Evolutionary conservation across 2,113 vertebrate species (phyloP), one percentile per base, ranked within the genome.

Genomic region (Gallinago jamesoni): DNA sequence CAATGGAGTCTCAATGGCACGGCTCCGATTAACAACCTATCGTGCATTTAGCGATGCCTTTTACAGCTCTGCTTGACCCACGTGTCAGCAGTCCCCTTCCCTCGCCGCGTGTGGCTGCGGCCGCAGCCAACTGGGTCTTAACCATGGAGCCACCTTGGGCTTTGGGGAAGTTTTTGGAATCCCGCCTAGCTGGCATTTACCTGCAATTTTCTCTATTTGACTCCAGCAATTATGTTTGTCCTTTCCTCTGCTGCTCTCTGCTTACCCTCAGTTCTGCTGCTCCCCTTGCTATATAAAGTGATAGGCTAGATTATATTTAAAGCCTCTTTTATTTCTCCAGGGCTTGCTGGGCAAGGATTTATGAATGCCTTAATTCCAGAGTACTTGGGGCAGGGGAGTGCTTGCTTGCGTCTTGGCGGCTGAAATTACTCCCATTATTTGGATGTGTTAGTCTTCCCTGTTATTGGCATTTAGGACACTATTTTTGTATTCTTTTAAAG

Each of bases 321-420:
- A 96, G 57, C 91, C 57, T 66, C 91, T 90, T 62, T 97, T 92
- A 95, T 96, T 96, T 97, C 96, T 96, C 91, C 70, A 93, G 95
- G 93, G 94, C 60, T 93, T 81, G 72, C 83, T 87, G 88, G 96
- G 78, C 87, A 80, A 41, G 75, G 91, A 95, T 94, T 96, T 96
- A 84, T 55, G 81, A 94, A 80, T 14, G 50, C 82, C 96, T 95
- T 96, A 89, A 89, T 92, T 95, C 83, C 33, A 12, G n/a, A n/a
- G n/a, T 35, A 81, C 89, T 56, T 55, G 87, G 86, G 78, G 75
- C 62, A 62, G 37, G 41, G 57, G 41, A 89, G 84, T 63, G 60
- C 63, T 91, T 55, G 20, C n/a, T 87, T 2, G 1, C 31, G 68
- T 84, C 62, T 57, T 74, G 80, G 84, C 67, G 63, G 62, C 59